These are phyloP conservation scores for Eclectus roratus DNA, from an alignment of 2,113 vertebrate genomes.

Conservation along the genomic window DNA sequence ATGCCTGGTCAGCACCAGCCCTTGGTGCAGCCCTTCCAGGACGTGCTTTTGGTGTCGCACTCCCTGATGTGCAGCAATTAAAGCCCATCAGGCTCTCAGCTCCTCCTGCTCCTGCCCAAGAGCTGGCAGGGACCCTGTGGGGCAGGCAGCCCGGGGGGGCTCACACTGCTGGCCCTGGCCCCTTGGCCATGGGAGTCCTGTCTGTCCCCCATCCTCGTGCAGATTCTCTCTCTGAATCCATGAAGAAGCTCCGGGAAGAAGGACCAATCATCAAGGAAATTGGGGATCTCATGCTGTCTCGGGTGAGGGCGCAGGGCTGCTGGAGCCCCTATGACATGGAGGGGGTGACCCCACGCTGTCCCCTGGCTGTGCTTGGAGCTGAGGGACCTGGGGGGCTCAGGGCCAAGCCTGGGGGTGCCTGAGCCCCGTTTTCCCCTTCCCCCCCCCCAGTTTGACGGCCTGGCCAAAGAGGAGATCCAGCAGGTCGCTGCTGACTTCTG, in stretches of 20 bases:
- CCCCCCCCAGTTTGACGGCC: constrained; percentile 81
- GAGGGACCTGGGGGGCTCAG: neutral
- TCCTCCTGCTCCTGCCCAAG: neutral
- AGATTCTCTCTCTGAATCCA: constrained; percentile 89
- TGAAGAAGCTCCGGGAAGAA: constrained; percentile 87
- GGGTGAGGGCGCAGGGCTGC: constrained; percentile 68
- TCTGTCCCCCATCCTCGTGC: neutral
- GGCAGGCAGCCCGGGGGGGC: too few species aligned
- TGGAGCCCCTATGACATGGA: too few species aligned
- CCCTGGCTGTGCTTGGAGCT: neutral
- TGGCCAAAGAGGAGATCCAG: constrained; percentile 85
- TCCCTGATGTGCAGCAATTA: neutral
- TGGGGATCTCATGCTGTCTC: constrained; percentile 87
- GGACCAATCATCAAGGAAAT: constrained; percentile 86
- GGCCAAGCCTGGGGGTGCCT: neutral
- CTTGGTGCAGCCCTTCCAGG: neutral
- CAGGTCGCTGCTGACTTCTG: constrained; percentile 87
- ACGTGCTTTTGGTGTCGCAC: fast-evolving
- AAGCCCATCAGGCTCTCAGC: neutral
- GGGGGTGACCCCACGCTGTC: neutral
- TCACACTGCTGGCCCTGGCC: fast-evolving
- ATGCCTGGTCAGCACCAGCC: neutral
- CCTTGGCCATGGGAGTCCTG: fast-evolving
- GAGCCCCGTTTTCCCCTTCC: fast-evolving
- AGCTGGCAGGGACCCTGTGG: neutral